phyloP scores from a whole-genome alignment of 2,113 vertebrate genomes.

The Capreolus pygargus region DNA sequence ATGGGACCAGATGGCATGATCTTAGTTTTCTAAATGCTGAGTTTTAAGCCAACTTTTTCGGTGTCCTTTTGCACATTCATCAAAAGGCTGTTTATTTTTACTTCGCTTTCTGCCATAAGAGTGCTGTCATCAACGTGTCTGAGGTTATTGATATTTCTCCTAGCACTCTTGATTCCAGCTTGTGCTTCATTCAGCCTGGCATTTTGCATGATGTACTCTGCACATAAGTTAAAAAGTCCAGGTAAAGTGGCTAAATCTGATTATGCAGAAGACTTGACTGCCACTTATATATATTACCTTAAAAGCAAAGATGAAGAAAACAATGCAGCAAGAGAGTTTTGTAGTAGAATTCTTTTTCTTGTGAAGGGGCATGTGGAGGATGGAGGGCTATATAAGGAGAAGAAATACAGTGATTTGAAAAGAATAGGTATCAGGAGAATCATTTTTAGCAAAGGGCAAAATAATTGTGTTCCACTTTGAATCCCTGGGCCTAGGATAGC shows the following conservation, averaged over 20 bases:
- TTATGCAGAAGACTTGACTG: background rate
- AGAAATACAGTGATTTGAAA: background rate
- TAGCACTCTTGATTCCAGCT: background rate
- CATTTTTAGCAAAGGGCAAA: background rate
- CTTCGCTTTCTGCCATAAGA: background rate
- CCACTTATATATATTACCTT: background rate
- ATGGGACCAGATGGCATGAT: background rate
- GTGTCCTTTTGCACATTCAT: background rate
- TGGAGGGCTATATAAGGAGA: background rate
- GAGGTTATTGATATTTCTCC: background rate
- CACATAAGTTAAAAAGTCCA: background rate
- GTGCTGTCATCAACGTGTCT: background rate
- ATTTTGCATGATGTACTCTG: background rate
- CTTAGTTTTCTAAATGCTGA: background rate
- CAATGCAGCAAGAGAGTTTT: background rate
- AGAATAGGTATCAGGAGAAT: background rate
- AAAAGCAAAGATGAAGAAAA: constrained; percentile 11
- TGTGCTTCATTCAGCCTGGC: background rate
- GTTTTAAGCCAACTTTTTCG: background rate
- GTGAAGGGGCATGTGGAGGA: background rate
- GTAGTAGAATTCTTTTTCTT: background rate
- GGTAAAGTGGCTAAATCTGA: background rate
- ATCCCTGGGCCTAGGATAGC: background rate
- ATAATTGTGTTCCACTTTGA: background rate
- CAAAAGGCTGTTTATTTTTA: background rate